Percentiles rank a stretch among this genome's conserved stretches.
Evolutionary conservation across 37 sponge, comb jelly and placozoan genomes (phyloP).

Genomic region (Mnemiopsis leidyi): DNA sequence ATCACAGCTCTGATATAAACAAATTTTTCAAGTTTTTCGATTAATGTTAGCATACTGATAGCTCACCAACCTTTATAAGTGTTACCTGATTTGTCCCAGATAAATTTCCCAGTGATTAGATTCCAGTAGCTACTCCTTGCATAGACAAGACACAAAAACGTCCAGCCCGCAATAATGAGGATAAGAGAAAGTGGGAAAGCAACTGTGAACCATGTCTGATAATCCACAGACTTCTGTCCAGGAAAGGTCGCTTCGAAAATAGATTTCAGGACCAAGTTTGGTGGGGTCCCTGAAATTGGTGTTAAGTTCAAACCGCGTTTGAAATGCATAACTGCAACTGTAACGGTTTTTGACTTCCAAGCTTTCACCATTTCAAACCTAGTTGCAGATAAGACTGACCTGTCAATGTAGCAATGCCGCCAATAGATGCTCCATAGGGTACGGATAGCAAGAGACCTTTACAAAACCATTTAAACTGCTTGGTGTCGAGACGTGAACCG

Average conservation of each 20-base stretch:
- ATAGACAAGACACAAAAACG: not conserved
- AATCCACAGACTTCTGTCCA: not conserved
- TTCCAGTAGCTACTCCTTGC: not conserved
- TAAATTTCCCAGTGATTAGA: not conserved
- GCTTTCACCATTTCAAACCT: too few species aligned
- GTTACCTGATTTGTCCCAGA: slow-evolving; percentile 6
- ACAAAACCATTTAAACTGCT: not conserved
- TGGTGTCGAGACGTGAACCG: not conserved
- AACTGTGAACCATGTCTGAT: slow-evolving; percentile 1
- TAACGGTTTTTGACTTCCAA: too few species aligned
- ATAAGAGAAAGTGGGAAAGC: slow-evolving; percentile 23
- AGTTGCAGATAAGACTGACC: too few species aligned
- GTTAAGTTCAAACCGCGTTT: too few species aligned
- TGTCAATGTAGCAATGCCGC: slow-evolving; percentile 91
- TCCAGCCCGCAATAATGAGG: not conserved
- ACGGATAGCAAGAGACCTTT: slow-evolving; percentile 83
- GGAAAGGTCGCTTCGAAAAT: slow-evolving; percentile 51
- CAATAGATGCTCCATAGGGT: slow-evolving; percentile 89
- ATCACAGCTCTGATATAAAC: too few species aligned
- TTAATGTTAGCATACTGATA: too few species aligned
- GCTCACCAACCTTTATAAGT: too few species aligned
- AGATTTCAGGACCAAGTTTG: slow-evolving; percentile 25
- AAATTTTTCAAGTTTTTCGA: too few species aligned
- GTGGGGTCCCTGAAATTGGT: slow-evolving; percentile 25
- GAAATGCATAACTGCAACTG: too few species aligned